These are phyloP conservation scores for Rhabdomys pumilio DNA, from an alignment of 2,797 vertebrate species.

Conservation along the genomic window DNA sequence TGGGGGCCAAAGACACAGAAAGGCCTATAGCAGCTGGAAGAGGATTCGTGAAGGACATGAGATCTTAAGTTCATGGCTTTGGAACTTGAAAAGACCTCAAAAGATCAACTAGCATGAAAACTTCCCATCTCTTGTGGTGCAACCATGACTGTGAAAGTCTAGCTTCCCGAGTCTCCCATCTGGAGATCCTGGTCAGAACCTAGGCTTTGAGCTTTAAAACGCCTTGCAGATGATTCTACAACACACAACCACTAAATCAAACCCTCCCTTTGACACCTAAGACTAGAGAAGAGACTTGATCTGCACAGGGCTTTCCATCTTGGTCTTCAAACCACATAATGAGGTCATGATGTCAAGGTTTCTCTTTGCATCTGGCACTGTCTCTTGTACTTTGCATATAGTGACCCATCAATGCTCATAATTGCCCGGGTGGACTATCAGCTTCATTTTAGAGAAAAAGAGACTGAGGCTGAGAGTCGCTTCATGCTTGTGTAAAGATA, in stretches of 20 bases:
- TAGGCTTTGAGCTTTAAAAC: constrained; percentile 20
- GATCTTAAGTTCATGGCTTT: neutral
- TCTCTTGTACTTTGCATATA: neutral
- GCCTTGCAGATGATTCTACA: constrained; percentile 19
- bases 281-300: neutral
- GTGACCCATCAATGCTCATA: neutral
- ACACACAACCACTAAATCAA: neutral
- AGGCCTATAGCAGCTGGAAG: neutral
- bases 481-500: neutral
- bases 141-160: neutral
- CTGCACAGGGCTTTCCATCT: neutral
- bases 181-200: neutral
- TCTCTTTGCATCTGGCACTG: neutral
- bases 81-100: neutral
- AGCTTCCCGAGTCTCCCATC: neutral
- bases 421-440: neutral
- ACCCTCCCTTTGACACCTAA: neutral
- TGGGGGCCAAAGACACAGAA: neutral
- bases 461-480: neutral
- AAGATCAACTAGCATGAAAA: neutral
- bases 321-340: neutral
- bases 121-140: neutral
- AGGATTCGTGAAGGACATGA: neutral
- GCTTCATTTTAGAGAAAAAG: constrained; percentile 35
- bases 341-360: too few species aligned